Percentiles rank a stretch among this genome's conserved stretches.
Evolutionary conservation across 2,113 vertebrate genomes (phyloP).

Genomic region (Phyllostomus discolor): DNA sequence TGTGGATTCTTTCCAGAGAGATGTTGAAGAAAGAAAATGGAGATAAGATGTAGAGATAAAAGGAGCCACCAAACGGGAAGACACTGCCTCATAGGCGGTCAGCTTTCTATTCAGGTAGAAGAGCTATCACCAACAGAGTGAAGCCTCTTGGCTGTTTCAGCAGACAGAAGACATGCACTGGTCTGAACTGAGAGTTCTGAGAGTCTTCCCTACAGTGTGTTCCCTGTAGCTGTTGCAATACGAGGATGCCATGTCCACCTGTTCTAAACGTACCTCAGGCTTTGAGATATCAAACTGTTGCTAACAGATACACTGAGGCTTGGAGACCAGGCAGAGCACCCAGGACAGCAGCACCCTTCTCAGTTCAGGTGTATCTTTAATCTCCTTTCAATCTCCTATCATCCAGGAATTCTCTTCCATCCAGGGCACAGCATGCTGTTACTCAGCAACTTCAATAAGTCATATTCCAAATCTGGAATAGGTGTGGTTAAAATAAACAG

Average conservation of each 20-base stretch:
- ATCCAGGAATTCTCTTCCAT: constrained; percentile 10
- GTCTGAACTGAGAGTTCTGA: neutral
- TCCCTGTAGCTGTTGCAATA: neutral
- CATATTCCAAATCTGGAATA: constrained; percentile 18
- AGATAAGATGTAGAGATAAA: neutral
- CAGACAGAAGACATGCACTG: neutral
- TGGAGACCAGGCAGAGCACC: rapidly evolving
- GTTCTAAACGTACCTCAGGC: neutral
- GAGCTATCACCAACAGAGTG: neutral
- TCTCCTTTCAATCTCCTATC: neutral
- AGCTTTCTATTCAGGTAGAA: neutral
- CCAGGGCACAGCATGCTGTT: constrained; percentile 12
- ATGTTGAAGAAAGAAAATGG: neutral
- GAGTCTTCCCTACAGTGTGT: no score
- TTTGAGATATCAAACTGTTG: neutral
- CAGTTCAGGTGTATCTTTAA: neutral
- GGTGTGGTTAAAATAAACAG: constrained; percentile 39
- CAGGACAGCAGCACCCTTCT: neutral
- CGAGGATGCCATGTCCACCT: neutral
- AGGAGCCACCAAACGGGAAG: neutral
- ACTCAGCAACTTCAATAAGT: constrained; percentile 36
- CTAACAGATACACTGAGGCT: neutral
- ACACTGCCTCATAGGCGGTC: neutral
- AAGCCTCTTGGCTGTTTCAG: neutral
- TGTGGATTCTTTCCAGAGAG: neutral